Evolutionary conservation across 2,888 invertebrate genomes (phyloP).

Genomic region (Drosophila barbarae): DNA sequence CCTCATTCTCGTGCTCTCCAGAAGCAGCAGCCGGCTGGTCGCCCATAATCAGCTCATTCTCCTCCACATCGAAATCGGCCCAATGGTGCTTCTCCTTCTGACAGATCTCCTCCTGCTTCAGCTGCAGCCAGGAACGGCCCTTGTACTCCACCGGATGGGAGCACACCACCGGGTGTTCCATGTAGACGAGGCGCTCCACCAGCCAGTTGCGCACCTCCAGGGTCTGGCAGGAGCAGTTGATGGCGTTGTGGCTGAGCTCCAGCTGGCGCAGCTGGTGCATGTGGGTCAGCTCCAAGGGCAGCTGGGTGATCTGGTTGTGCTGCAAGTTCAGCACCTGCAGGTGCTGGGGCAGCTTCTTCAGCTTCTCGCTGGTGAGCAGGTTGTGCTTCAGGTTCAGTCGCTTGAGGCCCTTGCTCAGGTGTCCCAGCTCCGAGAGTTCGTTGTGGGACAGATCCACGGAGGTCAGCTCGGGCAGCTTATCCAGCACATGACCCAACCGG

Average conservation of each 20-base stretch:
- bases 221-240: slow-evolving; percentile 86
- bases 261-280: slow-evolving; percentile 82
- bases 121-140: slow-evolving; percentile 82
- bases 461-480: slow-evolving; percentile 83
- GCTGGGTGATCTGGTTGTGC: slow-evolving; percentile 82
- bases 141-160: slow-evolving; percentile 81
- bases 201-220: slow-evolving; percentile 84
- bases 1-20: slow-evolving; percentile 71
- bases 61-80: slow-evolving; percentile 58
- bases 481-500: slow-evolving; percentile 81
- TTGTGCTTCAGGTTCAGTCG: slow-evolving; percentile 84
- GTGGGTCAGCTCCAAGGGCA: slow-evolving; percentile 82
- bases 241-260: slow-evolving; percentile 85
- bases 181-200: slow-evolving; percentile 81
- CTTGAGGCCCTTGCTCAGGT: slow-evolving; percentile 83
- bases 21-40: slow-evolving; percentile 82
- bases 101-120: slow-evolving; percentile 82
- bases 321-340: slow-evolving; percentile 84
- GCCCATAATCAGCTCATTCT: slow-evolving; percentile 83
- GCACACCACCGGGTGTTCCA: slow-evolving; percentile 82
- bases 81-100: slow-evolving; percentile 74
- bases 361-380: slow-evolving; percentile 81
- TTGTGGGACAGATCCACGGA: slow-evolving; percentile 85
- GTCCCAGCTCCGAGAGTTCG: slow-evolving; percentile 82
- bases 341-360: slow-evolving; percentile 82